Conservation (phyloP, 2,888 invertebrate genomes). For the Thera obeliscata region DNA sequence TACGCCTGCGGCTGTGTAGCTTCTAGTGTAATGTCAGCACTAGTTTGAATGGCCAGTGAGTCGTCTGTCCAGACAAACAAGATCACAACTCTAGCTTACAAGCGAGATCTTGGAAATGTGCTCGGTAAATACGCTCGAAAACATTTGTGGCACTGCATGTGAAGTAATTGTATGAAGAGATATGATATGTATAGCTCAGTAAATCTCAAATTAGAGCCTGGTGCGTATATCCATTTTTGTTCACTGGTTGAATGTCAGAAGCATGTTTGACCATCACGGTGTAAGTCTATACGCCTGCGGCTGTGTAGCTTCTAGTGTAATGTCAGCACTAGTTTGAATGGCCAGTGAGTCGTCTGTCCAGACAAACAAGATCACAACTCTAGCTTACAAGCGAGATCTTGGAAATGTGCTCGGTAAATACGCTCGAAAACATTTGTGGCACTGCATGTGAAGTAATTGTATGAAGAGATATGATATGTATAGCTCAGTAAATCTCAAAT, state of each 20-base stretch:
- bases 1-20: slow-evolving; percentile 62
- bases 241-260: slow-evolving; percentile 53
- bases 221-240: not conserved
- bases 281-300: slow-evolving; percentile 51
- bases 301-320: slow-evolving; percentile 62
- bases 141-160: not conserved
- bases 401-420: slow-evolving; percentile 68
- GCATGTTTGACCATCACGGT: slow-evolving; percentile 47
- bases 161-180: not conserved
- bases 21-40: slow-evolving; percentile 65
- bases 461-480: not conserved
- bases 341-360: slow-evolving; percentile 47
- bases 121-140: slow-evolving; percentile 45
- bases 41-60: slow-evolving; percentile 31
- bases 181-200: not conserved
- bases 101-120: slow-evolving; percentile 67
- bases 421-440: not conserved
- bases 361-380: slow-evolving; percentile 52
- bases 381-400: slow-evolving; percentile 50
- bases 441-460: not conserved
- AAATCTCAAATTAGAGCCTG: slow-evolving; percentile 1
- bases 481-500: slow-evolving; percentile 1
- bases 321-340: slow-evolving; percentile 58
- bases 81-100: slow-evolving; percentile 51
- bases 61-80: slow-evolving; percentile 52